Base-by-base conservation (phyloP, 2,888 invertebrate genomes). In the Clostera curtula region DNA sequence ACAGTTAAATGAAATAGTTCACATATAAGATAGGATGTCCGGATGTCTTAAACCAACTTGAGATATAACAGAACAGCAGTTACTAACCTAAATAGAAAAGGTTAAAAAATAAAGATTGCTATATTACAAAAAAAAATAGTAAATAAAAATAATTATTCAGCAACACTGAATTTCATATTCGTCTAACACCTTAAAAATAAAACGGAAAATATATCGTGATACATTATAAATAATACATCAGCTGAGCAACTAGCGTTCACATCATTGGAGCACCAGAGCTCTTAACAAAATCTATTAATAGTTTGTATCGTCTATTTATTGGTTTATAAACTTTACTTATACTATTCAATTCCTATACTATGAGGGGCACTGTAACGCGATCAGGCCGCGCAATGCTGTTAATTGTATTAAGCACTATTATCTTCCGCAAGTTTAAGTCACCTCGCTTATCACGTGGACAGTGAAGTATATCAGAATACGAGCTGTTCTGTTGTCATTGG, bases 331-430 rank as follows among this genome's bases (percentile, higher is more conserved):
- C 59, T 74, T 73, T 63, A 67, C 77, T 77, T 80, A 79, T 51
- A 55, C 76, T 77, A 80, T 66, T 82, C 80, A 83, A 82, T 82
- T 83, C 82, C 82, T 80, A 82, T 59, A 54, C 71, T 77, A 75
- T 56, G 67, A 60, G 63, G 60, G 61, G 62, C 63, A 49, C 43
- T 38, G 21, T 12, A 6, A 35, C 37, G 42, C 33, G 31, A 37
- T 47, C 26, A 37, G 36, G 36, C 31, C 36, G 33, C 34, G 30
- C 30, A 42, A 46, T 39, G 49, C 50, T 43, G 43, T 48, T 49
- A 49, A 35, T 36, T 48, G 45, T 49, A 38, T 47, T 51, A 56
- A 61, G 61, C 62, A 56, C 58, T 58, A 50, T 49, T 47, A 43
- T 56, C 34, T 44, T 45, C 38, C 45, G 47, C 46, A 53, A 49